These are phyloP conservation scores for Artibeus lituratus DNA, from an alignment of 2,797 vertebrate species.

Conservation along the genomic window DNA sequence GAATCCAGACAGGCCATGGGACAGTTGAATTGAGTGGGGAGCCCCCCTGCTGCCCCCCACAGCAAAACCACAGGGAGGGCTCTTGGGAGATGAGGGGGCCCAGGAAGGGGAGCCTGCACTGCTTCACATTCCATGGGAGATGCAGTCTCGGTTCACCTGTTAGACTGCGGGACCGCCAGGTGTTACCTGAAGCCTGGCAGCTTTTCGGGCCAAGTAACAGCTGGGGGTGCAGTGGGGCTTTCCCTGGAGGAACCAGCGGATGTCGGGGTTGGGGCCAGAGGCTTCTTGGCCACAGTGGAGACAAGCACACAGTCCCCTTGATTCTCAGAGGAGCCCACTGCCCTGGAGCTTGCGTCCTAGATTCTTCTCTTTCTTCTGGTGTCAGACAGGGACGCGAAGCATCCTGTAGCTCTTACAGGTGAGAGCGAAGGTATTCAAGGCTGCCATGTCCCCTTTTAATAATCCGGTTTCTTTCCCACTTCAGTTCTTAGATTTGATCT, in stretches of 20 bases:
- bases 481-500: slow-evolving; percentile 98
- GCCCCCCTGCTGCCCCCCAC: no score
- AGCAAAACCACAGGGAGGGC: not conserved
- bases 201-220: no score
- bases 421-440: accelerated
- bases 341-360: no score
- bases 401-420: accelerated
- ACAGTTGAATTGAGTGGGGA: not conserved
- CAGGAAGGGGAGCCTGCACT: not conserved
- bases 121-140: not conserved
- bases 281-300: not conserved
- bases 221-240: not conserved
- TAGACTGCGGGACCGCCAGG: not conserved
- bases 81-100: not conserved
- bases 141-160: no score
- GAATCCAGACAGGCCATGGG: accelerated
- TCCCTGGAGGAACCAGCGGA: accelerated
- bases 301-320: not conserved
- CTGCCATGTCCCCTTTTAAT: not conserved
- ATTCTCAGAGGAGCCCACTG: not conserved
- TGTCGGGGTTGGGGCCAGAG: accelerated
- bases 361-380: no score
- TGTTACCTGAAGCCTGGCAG: no score
- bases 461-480: slow-evolving; percentile 21
- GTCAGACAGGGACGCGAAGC: not conserved